Conservation (phyloP, 2,888 invertebrate genomes). For the Lasioglossum vierecki region DNA sequence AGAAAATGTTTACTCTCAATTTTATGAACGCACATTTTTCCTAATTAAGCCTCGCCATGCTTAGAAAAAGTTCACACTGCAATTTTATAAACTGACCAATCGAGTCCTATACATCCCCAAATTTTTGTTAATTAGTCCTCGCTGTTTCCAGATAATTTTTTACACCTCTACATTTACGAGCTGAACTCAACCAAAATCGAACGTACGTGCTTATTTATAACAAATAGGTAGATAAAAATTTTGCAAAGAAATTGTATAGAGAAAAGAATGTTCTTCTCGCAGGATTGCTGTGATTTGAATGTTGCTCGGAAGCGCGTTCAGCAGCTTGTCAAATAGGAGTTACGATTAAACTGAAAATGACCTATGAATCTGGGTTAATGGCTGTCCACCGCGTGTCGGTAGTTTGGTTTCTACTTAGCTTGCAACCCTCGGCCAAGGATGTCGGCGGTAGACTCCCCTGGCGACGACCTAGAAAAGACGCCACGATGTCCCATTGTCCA, state of each 20-base stretch:
- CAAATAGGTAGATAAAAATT: too few species aligned
- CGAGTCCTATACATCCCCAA: neutral
- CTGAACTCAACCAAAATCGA: too few species aligned
- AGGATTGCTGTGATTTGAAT: neutral
- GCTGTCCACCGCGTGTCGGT: slow-evolving; percentile 48
- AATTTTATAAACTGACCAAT: too few species aligned
- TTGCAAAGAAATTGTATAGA: too few species aligned
- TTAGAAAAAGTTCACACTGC: too few species aligned
- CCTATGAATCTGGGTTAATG: slow-evolving; percentile 68
- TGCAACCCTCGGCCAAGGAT: slow-evolving; percentile 47
- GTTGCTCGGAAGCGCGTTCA: neutral
- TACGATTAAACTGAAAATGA: slow-evolving; percentile 22
- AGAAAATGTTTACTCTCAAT: too few species aligned
- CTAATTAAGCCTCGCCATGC: too few species aligned
- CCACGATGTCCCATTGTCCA: slow-evolving; percentile 71
- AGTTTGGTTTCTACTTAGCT: slow-evolving; percentile 54
- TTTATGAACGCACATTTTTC: too few species aligned
- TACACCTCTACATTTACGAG: neutral
- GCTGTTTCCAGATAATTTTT: neutral
- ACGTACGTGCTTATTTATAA: too few species aligned
- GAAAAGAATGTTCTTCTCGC: too few species aligned
- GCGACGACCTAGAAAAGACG: slow-evolving; percentile 74
- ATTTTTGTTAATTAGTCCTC: neutral
- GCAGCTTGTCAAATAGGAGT: neutral
- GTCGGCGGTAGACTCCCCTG: slow-evolving; percentile 57